Evolutionary conservation across 2,888 invertebrate genomes (phyloP).

Genomic region (Drosophila mettleri): DNA sequence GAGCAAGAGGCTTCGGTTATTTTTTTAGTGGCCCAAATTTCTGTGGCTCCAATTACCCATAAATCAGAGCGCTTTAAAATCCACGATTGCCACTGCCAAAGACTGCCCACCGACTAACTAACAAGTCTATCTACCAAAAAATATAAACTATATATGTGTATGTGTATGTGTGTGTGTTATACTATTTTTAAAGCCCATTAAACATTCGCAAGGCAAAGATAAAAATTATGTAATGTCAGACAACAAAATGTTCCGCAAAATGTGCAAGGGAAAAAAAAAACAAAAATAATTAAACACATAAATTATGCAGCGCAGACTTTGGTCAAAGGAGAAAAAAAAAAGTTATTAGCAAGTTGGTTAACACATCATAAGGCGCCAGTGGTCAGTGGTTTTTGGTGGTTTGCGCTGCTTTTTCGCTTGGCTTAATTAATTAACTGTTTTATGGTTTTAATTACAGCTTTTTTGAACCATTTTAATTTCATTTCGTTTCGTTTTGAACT

Average conservation of each 20-base stretch:
- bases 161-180: slow-evolving; percentile 6
- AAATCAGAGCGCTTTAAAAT: slow-evolving; percentile 52
- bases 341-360: slow-evolving; percentile 73
- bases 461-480: slow-evolving; percentile 44
- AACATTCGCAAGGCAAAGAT: slow-evolving; percentile 35
- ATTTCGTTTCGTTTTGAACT: slow-evolving; percentile 45
- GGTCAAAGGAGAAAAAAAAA: slow-evolving; percentile 25
- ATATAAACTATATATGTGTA: slow-evolving; percentile 1
- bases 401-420: slow-evolving; percentile 28
- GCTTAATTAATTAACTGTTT: slow-evolving; percentile 74
- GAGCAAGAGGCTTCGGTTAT: slow-evolving; percentile 20
- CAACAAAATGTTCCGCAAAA: slow-evolving; percentile 54
- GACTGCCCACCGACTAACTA: slow-evolving; percentile 29
- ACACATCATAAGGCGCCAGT: slow-evolving; percentile 63
- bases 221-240: slow-evolving; percentile 60
- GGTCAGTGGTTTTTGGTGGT: slow-evolving; percentile 14
- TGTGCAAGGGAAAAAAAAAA: slow-evolving; percentile 25
- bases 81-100: slow-evolving; percentile 45
- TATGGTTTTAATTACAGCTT: slow-evolving; percentile 68
- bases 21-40: slow-evolving; percentile 20
- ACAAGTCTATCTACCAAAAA: slow-evolving; percentile 23
- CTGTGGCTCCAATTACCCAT: slow-evolving; percentile 37
- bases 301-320: slow-evolving; percentile 65
- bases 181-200: slow-evolving; percentile 39
- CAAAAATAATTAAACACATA: slow-evolving; percentile 74